Conservation (phyloP, 2,888 invertebrate genomes). For the Cheilosia impressa region DNA sequence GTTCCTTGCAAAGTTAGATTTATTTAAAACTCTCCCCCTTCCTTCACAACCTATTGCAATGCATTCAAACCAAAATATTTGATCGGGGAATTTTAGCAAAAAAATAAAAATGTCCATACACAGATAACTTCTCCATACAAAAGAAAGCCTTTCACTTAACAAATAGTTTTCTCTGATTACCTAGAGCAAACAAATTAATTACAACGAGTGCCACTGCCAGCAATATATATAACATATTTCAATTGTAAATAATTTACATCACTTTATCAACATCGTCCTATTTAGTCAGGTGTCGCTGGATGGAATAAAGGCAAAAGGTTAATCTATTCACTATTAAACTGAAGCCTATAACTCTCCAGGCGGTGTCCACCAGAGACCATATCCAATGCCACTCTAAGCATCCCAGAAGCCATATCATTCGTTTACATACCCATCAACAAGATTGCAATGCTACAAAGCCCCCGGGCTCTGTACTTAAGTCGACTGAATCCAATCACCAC, state of each 20-base stretch:
- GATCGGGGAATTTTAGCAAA: no score
- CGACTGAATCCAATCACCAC: slow-evolving; percentile 64
- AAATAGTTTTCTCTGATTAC: no score
- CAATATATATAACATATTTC: not conserved
- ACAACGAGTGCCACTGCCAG: not conserved
- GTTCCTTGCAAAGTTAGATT: no score
- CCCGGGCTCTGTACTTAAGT: slow-evolving; percentile 45
- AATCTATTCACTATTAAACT: slow-evolving; percentile 59
- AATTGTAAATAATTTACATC: slow-evolving; percentile 31
- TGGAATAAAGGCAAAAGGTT: slow-evolving; percentile 50
- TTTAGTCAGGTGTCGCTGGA: slow-evolving; percentile 39
- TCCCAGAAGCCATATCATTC: slow-evolving; percentile 50
- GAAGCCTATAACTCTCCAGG: slow-evolving; percentile 28
- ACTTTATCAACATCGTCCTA: not conserved
- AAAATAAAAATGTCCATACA: no score
- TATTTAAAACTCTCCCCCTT: no score
- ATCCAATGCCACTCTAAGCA: slow-evolving; percentile 43
- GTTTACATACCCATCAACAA: slow-evolving; percentile 61
- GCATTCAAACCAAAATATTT: no score
- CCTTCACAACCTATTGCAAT: no score
- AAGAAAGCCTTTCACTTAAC: no score
- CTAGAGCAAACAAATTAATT: no score
- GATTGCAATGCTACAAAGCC: slow-evolving; percentile 48
- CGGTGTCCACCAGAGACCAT: slow-evolving; percentile 26
- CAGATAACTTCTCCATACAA: no score